Base-by-base conservation (phyloP, 2,797 vertebrate genomes). In the Sorex maritimensis region DNA sequence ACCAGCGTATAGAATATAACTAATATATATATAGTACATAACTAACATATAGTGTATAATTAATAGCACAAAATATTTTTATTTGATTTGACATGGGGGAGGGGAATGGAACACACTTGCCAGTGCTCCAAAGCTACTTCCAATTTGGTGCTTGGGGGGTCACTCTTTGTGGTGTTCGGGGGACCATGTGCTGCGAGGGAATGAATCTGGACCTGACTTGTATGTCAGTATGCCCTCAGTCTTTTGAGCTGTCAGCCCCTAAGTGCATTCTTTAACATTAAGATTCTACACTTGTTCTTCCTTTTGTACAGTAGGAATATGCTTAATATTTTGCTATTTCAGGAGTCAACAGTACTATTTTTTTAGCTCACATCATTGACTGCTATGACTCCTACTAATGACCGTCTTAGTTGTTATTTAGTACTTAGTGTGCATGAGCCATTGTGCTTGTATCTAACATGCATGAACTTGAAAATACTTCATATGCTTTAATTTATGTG, bases 261-360 rank as follows among this genome's bases (percentile, higher is more conserved):
- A 52, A 52, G 49, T 8, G 49, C 49, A 52, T 21, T 61, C 15
- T 61, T 61, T 61, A 61, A 19, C 21, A 61, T 52, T 61, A 23
- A 61, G 58, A 61, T 81, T 91, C 68, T 78, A 19, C 12, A 74
- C 52, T 79, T 65, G 26, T 2, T 41, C 7, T 75, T 82, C 24
- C 44, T 24, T 74, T 81, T 28, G 5, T 52, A 44, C 11, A 38
- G 88, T 88, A 93, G 24, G 1, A 77, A 58, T 68, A 82, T 63
- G n/a, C 8, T 73, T 73, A 80, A 24, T 90, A 80, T 94, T 88
- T 49, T 86, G 6, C 72, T 86, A 55, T 30, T 65, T 68, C 9
- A 88, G 52, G 38, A 90, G 92, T n/a, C 19, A 86, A 15, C 26
- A 41, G 17, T 78, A 69, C 9, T 72, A 81, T 52, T 78, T 80